Conservation (phyloP, 2,113 vertebrate genomes). For the Hippocampus mohnikei region DNA sequence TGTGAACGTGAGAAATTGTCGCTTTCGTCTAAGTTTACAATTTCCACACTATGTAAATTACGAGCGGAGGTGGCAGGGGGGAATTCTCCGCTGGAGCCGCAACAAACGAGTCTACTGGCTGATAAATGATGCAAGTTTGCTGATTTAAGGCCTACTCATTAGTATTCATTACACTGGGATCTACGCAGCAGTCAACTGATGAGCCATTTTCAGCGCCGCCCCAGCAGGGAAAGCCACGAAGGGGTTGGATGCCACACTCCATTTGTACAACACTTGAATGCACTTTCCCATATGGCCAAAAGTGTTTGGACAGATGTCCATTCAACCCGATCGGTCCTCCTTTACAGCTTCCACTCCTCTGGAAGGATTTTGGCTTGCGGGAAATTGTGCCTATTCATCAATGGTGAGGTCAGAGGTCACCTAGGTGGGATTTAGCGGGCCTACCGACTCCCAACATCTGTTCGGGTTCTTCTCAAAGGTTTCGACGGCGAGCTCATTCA, state of each 20-base stretch:
- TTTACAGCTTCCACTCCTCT: neutral
- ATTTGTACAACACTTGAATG: neutral
- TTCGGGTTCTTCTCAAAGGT: neutral
- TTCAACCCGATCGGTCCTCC: neutral
- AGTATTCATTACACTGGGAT: slow-evolving; percentile 73
- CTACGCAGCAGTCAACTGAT: slow-evolving; percentile 69
- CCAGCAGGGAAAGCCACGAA: slow-evolving; percentile 37
- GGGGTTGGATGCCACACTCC: neutral
- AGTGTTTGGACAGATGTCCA: slow-evolving; percentile 1
- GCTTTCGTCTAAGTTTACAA: no score
- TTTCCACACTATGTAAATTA: slow-evolving; percentile 53
- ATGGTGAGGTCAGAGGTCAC: slow-evolving; percentile 14
- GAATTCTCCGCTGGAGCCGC: slow-evolving; percentile 55
- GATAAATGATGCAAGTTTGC: slow-evolving; percentile 68
- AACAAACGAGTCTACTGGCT: slow-evolving; percentile 62
- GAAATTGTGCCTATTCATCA: neutral
- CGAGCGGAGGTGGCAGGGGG: slow-evolving; percentile 10
- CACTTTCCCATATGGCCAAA: neutral
- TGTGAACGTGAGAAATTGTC: no score
- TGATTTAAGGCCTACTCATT: slow-evolving; percentile 66
- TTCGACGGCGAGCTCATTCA: neutral
- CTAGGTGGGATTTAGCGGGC: slow-evolving; percentile 8
- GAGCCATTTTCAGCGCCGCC: slow-evolving; percentile 64
- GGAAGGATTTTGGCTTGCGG: neutral
- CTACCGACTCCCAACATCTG: neutral